Percentiles rank a stretch among this genome's conserved stretches.
Conservation (phyloP, 2,797 vertebrate genomes). For the Mycteria americana region DNA sequence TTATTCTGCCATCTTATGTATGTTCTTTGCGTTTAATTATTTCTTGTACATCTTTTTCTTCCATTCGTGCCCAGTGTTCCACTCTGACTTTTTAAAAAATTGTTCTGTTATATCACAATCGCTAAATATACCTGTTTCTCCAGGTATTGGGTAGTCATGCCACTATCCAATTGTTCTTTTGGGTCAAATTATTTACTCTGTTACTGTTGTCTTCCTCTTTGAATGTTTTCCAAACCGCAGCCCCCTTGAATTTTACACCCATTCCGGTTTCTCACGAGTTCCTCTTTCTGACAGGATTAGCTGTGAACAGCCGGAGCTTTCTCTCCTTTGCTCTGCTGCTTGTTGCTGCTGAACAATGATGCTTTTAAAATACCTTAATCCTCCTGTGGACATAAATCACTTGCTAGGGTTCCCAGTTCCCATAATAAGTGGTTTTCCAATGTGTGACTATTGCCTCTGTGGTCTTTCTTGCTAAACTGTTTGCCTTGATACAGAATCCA, state of each 20-base stretch:
- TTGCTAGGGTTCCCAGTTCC: neutral
- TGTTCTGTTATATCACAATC: neutral
- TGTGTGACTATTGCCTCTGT: neutral
- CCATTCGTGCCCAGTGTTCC: neutral
- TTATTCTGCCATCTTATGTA: neutral
- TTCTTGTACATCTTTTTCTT: neutral
- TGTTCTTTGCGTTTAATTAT: neutral
- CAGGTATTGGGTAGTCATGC: neutral
- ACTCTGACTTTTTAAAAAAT: neutral
- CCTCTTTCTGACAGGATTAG: neutral
- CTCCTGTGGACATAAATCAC: neutral
- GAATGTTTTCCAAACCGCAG: neutral
- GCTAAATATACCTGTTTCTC: neutral
- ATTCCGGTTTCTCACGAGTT: neutral
- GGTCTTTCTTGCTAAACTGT: neutral
- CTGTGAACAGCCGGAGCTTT: neutral
- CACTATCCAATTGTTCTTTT: neutral
- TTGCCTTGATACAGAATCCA: neutral
- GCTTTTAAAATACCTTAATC: neutral
- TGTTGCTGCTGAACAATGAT: neutral
- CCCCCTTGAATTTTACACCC: neutral
- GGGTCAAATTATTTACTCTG: neutral
- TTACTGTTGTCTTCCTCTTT: neutral
- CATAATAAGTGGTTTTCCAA: neutral
- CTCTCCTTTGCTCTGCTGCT: neutral